phyloP scores from a whole-genome alignment of 1,140 invertebrate species.

The Helicoverpa zea region DNA sequence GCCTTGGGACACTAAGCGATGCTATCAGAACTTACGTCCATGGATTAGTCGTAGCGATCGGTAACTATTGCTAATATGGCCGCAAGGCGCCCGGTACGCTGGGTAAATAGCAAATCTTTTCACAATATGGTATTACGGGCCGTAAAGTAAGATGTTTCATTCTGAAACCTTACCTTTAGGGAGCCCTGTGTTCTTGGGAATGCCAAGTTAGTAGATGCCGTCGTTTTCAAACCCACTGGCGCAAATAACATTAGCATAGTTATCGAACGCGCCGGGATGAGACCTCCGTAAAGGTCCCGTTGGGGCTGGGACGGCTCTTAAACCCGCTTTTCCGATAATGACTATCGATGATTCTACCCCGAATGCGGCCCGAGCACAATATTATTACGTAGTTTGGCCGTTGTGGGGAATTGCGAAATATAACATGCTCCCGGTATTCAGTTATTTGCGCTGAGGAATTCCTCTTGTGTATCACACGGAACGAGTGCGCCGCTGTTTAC shows the following conservation, averaged over 20 bases:
- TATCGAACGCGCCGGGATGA: slow-evolving; percentile 84
- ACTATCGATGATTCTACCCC: slow-evolving; percentile 85
- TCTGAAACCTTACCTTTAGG: slow-evolving; percentile 64
- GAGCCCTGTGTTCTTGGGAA: slow-evolving; percentile 61
- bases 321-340: slow-evolving; percentile 85
- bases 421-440: slow-evolving; percentile 73
- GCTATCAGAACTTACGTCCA: slow-evolving; percentile 42
- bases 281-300: slow-evolving; percentile 83
- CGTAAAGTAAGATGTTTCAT: slow-evolving; percentile 64
- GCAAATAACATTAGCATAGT: slow-evolving; percentile 87
- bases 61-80: slow-evolving; percentile 39
- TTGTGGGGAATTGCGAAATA: slow-evolving; percentile 81
- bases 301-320: slow-evolving; percentile 81
- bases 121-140: slow-evolving; percentile 57
- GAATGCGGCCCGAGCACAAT: slow-evolving; percentile 79
- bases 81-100: slow-evolving; percentile 19
- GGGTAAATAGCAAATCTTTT: slow-evolving; percentile 57
- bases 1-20: slow-evolving; percentile 40
- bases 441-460: slow-evolving; percentile 73
- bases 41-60: slow-evolving; percentile 38
- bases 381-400: slow-evolving; percentile 83
- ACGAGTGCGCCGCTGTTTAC: slow-evolving; percentile 9
- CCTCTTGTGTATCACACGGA: slow-evolving; percentile 51
- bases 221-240: slow-evolving; percentile 79
- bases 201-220: slow-evolving; percentile 74